These are phyloP conservation scores for Lasius platythorax DNA, from an alignment of 2,888 invertebrate species.

Conservation along the genomic window DNA sequence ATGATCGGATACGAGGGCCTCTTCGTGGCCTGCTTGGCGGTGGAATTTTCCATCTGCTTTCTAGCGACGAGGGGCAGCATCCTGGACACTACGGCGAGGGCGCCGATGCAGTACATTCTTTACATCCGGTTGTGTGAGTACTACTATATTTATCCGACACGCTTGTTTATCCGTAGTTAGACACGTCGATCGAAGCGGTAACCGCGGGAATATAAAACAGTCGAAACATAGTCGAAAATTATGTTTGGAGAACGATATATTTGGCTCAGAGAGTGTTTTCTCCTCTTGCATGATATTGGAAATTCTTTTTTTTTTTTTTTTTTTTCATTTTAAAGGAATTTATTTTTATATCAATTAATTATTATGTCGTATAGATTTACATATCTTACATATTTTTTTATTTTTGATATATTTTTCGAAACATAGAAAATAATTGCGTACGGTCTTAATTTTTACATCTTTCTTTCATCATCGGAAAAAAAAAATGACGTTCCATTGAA, in stretches of 20 bases:
- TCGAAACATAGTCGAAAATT: neutral
- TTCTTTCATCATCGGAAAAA: neutral
- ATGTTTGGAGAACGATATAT: neutral
- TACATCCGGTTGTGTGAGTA: slow-evolving; percentile 92
- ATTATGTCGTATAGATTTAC: neutral
- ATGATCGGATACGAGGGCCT: slow-evolving; percentile 89
- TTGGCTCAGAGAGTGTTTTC: neutral
- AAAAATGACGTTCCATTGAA: neutral
- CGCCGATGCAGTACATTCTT: slow-evolving; percentile 92
- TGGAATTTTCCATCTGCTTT: slow-evolving; percentile 91
- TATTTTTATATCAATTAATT: neutral
- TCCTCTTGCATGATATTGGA: neutral
- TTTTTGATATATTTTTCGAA: neutral
- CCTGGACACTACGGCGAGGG: slow-evolving; percentile 91
- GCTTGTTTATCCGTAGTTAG: neutral
- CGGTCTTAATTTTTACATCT: neutral
- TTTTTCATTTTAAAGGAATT: neutral
- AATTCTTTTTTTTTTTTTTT: neutral
- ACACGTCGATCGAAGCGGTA: neutral
- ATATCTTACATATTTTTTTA: neutral
- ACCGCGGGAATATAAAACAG: neutral
- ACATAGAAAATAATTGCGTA: neutral
- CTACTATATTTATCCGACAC: neutral
- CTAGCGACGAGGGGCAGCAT: slow-evolving; percentile 93
- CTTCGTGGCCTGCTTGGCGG: slow-evolving; percentile 88